Conservation (phyloP, 1,140 invertebrate species). For the Drosophila pruinosa region DNA sequence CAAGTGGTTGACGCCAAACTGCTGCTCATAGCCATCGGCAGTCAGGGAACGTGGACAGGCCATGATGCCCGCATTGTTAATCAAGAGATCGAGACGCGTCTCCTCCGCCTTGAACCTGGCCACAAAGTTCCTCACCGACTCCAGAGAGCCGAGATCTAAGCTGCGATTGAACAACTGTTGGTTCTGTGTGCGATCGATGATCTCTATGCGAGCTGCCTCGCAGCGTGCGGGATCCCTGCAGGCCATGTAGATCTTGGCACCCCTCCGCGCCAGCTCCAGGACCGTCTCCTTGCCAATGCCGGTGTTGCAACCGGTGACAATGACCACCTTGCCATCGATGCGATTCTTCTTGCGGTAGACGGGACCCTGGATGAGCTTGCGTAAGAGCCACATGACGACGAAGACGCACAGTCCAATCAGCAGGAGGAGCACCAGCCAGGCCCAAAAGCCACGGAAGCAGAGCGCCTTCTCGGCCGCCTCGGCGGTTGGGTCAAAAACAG, state of each 20-base stretch:
- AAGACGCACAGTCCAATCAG: conserved; percentile 35
- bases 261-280: conserved; percentile 89
- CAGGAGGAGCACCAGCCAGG: conserved; percentile 64
- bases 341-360: conserved; percentile 69
- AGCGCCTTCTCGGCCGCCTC: conserved; percentile 66
- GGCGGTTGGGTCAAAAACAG: conserved; percentile 53
- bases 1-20: conserved; percentile 91
- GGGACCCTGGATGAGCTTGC: conserved; percentile 70
- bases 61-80: conserved; percentile 96
- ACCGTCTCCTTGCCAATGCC: conserved; percentile 96
- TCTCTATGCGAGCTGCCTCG: conserved; percentile 84
- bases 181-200: conserved; percentile 83
- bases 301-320: conserved; percentile 90
- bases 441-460: conserved; percentile 75
- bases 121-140: conserved; percentile 84
- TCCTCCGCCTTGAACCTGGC: conserved; percentile 84
- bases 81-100: conserved; percentile 89
- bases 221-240: conserved; percentile 91
- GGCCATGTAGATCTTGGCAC: conserved; percentile 92
- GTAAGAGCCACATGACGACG: conserved; percentile 64
- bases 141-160: conserved; percentile 90
- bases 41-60: conserved; percentile 87
- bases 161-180: conserved; percentile 85
- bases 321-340: conserved; percentile 82
- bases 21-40: conserved; percentile 91